Evolutionary conservation across 1,140 invertebrate genomes (phyloP), one percentile per base, ranked within the genome.

Genomic region (Cydia amplana): DNA sequence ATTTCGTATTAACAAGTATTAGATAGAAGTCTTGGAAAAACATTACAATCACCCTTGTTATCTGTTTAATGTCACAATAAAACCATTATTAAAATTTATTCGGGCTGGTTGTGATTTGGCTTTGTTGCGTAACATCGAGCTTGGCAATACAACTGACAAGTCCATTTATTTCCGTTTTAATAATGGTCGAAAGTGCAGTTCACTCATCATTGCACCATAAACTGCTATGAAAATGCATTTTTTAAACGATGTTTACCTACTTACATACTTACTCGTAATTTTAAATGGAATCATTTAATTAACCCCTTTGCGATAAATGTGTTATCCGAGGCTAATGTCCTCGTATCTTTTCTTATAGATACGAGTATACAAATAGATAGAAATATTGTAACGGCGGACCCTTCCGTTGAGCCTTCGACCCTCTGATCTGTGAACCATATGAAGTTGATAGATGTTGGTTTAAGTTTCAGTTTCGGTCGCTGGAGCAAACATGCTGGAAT

Each of bases 351-450:
- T 10, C 32, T 40, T 70, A 12, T 70, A n/a, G 6, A 67, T 25
- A n/a, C n/a, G n/a, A n/a, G n/a, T n/a, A n/a, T n/a, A n/a, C n/a
- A n/a, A n/a, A n/a, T n/a, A n/a, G n/a, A n/a, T 18, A 70, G 65
- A 43, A 36, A 70, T 70, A 70, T 25, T 67, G 14, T 36, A 32
- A 32, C 25, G 32, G 16, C 28, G 5, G 32, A 70, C 65, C 65
- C 65, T 70, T 70, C n/a, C 28, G 28, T 18, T 7, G 64, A 25
- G 63, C 12, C 25, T 36, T 32, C 25, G 65, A 5, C n/a, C 32
- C 65, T 70, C 65, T 70, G 65, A 70, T 70, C 65, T 70, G 65
- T 70, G 65, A 40, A 70, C 65, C 65, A 70, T 70, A 28, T 70
- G 65, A 70, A 70, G 32, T 43, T 40, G 65, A 70, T 70, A 70